Evolutionary conservation across 35 echinoderm and acorn worm genomes (phyloP), one percentile per base, ranked within the genome.

Genomic region (Chiridota heheva): DNA sequence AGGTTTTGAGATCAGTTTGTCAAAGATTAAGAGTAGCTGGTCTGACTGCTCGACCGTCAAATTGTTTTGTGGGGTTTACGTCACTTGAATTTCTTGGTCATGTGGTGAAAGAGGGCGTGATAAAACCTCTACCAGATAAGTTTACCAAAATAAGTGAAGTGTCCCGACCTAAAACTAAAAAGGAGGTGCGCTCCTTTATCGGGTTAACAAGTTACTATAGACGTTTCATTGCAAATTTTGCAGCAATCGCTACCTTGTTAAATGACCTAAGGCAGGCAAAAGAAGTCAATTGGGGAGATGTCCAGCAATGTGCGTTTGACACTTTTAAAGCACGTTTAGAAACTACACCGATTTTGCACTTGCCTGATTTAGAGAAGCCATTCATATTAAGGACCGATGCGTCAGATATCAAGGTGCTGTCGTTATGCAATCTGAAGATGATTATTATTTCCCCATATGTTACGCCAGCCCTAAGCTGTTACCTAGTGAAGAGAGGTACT

Each of bases 31-130:
- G n/a, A 61, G 53, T 41, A n/a, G 56, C 51, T n/a, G 39, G 39
- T 24, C 38, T 80, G n/a, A 80, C 76, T 2, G 16, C 76, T 22
- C 31, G 58, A 80, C 58, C 57, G 30, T 38, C 76, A 1, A 80
- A 80, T 12, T 63, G 58, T 53, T 41, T 62, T 18, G 15, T 80
- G 8, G 76, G 76, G 39, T 80, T 22, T 41, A 36, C 60, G 6
- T 61, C 76, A 2, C 56, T 80, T 39, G 53, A 80, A 13, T 80
- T 80, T 51, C 42, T 80, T 31, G 76, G 76, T 62, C 76, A 80
- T 29, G 36, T 62, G 17, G 56, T 80, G 31, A 58, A 58, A 25
- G 51, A 37, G 1, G 76, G 51, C 3, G 7, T 8, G 26, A 39
- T 58, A 2, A 33, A 3, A 59, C 16, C 38, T 17, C 16, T 3